Conservation (phyloP, 2,113 vertebrate genomes). For the Dromiciops gliroides region DNA sequence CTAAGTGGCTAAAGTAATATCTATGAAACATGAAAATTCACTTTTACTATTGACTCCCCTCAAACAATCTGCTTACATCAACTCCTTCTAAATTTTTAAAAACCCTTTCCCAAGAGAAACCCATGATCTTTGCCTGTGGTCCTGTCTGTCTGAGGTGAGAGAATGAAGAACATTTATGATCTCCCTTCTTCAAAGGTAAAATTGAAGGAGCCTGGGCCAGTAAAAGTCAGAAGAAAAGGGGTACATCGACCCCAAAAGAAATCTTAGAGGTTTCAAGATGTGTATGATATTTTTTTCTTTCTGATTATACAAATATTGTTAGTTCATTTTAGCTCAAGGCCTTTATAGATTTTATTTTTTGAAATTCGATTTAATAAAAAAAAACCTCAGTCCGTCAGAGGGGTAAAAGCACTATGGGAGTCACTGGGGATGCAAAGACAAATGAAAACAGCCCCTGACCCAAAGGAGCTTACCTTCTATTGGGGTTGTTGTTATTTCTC, state of each 20-base stretch:
- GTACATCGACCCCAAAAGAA: conserved; percentile 18
- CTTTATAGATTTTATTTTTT: conserved; percentile 39
- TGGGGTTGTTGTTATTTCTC: too few relatives aligned
- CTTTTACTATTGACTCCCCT: background rate
- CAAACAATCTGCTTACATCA: conserved; percentile 26
- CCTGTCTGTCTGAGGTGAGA: conserved; percentile 40
- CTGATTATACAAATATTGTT: conserved; percentile 60
- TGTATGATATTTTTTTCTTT: conserved; percentile 57
- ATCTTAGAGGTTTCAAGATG: conserved; percentile 29
- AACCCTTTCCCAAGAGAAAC: conserved; percentile 45
- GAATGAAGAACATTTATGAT: conserved; percentile 36
- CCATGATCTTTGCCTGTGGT: conserved; percentile 55
- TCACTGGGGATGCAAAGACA: background rate
- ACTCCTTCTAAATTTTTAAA: conserved; percentile 37
- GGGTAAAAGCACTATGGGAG: background rate
- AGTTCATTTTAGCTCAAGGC: background rate
- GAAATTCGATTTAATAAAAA: conserved; percentile 55
- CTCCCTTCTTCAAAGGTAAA: conserved; percentile 64
- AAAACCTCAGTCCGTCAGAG: conserved; percentile 4
- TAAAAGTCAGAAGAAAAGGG: conserved; percentile 57
- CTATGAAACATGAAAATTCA: background rate
- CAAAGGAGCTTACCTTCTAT: background rate
- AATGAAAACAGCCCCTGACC: background rate
- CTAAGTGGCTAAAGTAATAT: background rate
- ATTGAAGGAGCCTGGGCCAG: conserved; percentile 35